Evolutionary conservation across 2,113 vertebrate species (phyloP).

Genomic region (Thymallus thymallus): DNA sequence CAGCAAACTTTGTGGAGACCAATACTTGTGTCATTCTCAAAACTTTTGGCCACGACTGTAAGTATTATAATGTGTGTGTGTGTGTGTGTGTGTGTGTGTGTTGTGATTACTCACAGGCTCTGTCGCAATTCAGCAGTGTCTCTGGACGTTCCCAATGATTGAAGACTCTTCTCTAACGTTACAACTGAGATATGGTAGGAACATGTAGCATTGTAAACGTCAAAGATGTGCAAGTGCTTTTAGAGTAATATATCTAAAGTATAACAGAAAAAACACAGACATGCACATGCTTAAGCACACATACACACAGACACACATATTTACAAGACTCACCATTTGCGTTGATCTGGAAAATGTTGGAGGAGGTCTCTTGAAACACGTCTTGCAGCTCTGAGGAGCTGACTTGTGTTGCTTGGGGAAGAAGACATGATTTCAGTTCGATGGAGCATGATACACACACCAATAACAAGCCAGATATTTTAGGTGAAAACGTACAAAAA

Average conservation of each 20-base stretch:
- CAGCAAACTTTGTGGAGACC: too few species aligned
- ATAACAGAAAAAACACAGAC: background rate
- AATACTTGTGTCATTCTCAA: too few species aligned
- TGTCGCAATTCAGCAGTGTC: conserved; percentile 85
- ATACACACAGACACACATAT: background rate
- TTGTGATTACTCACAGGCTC: conserved; percentile 77
- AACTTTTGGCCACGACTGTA: too few species aligned
- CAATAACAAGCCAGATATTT: too few species aligned
- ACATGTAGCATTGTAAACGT: background rate
- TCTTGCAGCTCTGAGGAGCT: conserved; percentile 83
- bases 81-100: conserved; percentile 17
- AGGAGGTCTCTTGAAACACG: conserved; percentile 85
- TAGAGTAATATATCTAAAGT: background rate
- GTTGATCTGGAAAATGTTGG: conserved; percentile 85
- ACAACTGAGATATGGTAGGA: conserved; percentile 72
- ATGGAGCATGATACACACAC: too few species aligned
- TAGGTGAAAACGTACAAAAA: too few species aligned
- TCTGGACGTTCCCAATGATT: conserved; percentile 80
- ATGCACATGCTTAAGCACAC: too few species aligned
- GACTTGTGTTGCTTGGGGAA: conserved; percentile 78
- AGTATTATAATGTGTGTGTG: background rate
- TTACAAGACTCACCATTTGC: conserved; percentile 74
- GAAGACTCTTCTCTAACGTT: conserved; percentile 83
- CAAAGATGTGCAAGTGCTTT: background rate
- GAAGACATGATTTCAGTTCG: too few species aligned